Base-by-base conservation (phyloP, 2,888 invertebrate species). In the Diadromus collaris region DNA sequence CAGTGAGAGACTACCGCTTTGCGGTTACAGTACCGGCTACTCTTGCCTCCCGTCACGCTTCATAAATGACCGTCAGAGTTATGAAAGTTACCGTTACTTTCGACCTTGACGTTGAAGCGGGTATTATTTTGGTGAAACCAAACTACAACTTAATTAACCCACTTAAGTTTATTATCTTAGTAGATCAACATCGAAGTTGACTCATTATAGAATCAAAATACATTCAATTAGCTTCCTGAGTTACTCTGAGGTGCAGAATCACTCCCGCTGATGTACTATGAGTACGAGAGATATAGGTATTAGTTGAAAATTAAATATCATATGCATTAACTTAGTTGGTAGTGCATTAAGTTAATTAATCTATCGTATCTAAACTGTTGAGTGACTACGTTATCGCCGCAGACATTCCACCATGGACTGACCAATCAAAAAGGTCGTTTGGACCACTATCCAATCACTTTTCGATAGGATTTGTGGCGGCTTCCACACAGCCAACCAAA, bases 21-120 rank as follows among this genome's bases (percentile, higher is more conserved):
- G 27, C 54, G 56, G 54, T 56, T 68, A 56, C 41, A 56, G 29
- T 19, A n/a, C 32, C 65, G 34, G 41, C 32, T 56, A 56, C 54
- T 19, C 27, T 56, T 38, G n/a, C 67, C 13, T 19, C 2, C 16
- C 48, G 48, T 65, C 48, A 5, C 32, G 1, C 32, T 9, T 5
- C 56, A 56, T 54, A 56, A 29, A 56, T 56, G 56, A 56, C 56
- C 56, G 56, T 29, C 56, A 29, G 29, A 29, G 29, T 29, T 7
- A 56, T 21, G 46, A 48, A 48, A 48, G 6, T 48, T 48, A 48
- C 46, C 46, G 46, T 48, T 48, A 48, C 19, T 48, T 48, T 9
- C 6, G 7, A 9, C 19, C 6, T 6, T 48, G 46, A 48, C 19
- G 19, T 19, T 48, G n/a, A 16, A 48, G 21, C 13, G 21, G 24